Conservation (phyloP, 1,140 invertebrate genomes). For the Pteromalus puparum region DNA sequence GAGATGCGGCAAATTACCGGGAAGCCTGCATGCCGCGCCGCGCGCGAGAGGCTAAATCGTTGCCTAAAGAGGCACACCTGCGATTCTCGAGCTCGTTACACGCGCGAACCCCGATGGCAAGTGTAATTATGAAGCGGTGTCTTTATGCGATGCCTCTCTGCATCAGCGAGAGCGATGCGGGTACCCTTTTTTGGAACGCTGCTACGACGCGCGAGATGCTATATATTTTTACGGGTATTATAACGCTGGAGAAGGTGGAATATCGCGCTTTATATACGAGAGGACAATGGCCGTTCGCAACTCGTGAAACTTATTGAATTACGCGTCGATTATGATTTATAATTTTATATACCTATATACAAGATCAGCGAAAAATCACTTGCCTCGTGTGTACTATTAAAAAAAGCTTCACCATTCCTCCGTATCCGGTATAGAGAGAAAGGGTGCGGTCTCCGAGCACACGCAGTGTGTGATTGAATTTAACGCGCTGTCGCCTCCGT, state of each 20-base stretch:
- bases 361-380: too few relatives aligned
- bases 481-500: slow-evolving; percentile 33
- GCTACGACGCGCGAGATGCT: neutral
- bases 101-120: slow-evolving; percentile 40
- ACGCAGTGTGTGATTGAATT: too few relatives aligned
- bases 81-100: slow-evolving; percentile 51
- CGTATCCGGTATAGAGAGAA: too few relatives aligned
- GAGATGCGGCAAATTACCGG: slow-evolving; percentile 46
- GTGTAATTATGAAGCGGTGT: slow-evolving; percentile 34
- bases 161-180: neutral
- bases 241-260: too few relatives aligned
- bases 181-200: too few relatives aligned
- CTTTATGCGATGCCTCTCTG: too few relatives aligned
- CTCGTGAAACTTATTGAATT: neutral
- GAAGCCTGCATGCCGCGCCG: too few relatives aligned
- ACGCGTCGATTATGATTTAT: too few relatives aligned
- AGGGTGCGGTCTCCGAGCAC: too few relatives aligned
- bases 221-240: neutral
- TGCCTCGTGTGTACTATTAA: too few relatives aligned
- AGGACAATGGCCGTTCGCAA: neutral
- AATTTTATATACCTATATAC: too few relatives aligned
- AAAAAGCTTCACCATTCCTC: too few relatives aligned
- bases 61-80: slow-evolving; percentile 51
- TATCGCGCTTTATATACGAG: neutral
- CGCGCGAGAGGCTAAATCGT: slow-evolving; percentile 36